These are phyloP conservation scores for Berghia stephanieae DNA, from an alignment of 1,140 invertebrate species.

Conservation along the genomic window DNA sequence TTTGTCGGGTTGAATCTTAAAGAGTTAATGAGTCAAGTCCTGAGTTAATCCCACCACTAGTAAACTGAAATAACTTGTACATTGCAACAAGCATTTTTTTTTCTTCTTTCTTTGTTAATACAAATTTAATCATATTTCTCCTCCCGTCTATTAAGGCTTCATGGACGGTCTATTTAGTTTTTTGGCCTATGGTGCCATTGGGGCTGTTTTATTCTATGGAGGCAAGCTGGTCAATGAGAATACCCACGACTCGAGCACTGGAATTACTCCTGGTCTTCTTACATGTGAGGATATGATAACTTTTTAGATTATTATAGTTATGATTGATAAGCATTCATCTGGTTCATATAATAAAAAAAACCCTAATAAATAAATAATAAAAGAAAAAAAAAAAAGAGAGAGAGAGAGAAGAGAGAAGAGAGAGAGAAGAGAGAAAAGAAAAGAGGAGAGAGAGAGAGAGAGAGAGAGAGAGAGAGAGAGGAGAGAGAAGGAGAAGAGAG, in stretches of 20 bases:
- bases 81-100: not conserved
- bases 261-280: constrained; percentile 58
- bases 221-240: constrained; percentile 64
- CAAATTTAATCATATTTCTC: not conserved
- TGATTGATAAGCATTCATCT: too few relatives aligned
- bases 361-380: too few relatives aligned
- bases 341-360: too few relatives aligned
- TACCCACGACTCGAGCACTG: constrained; percentile 37
- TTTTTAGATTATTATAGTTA: not conserved
- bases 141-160: constrained; percentile 42
- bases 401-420: too few relatives aligned
- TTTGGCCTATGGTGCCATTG: constrained; percentile 54
- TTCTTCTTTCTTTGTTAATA: too few relatives aligned
- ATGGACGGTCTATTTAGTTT: constrained; percentile 60
- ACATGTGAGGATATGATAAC: constrained; percentile 58
- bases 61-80: not conserved
- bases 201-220: constrained; percentile 64
- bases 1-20: too few relatives aligned
- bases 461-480: too few relatives aligned
- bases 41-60: not conserved
- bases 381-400: too few relatives aligned
- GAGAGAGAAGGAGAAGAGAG: too few relatives aligned
- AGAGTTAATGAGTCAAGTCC: too few relatives aligned
- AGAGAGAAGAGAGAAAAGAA: too few relatives aligned
- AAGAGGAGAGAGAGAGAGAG: too few relatives aligned